Conservation (phyloP, 1,140 invertebrate species). For the Armadillidium nasatum region DNA sequence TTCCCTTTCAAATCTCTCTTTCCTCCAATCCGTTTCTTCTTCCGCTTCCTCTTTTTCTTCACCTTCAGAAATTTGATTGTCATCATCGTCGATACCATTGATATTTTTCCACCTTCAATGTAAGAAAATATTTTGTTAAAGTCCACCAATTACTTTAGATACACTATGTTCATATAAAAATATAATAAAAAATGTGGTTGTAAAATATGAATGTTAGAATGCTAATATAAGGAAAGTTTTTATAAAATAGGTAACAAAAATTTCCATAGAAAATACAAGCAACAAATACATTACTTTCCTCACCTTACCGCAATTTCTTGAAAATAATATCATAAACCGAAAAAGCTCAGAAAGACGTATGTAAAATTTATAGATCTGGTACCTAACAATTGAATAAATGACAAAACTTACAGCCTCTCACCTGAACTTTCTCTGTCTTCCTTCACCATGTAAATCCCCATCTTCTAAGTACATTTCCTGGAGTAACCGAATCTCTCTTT, state of each 20-base stretch:
- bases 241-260: too few relatives aligned
- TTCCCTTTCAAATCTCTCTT: background rate
- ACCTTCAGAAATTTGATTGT: background rate
- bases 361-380: background rate
- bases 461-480: conserved; percentile 80
- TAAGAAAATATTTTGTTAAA: too few relatives aligned
- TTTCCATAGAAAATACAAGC: too few relatives aligned
- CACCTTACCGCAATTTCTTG: too few relatives aligned
- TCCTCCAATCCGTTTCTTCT: conserved; percentile 2
- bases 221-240: too few relatives aligned
- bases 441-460: conserved; percentile 72
- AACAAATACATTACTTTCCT: too few relatives aligned
- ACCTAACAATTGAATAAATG: background rate
- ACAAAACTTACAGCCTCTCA: conserved; percentile 65
- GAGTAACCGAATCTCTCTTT: conserved; percentile 66
- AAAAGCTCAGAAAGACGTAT: too few relatives aligned
- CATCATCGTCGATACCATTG: background rate
- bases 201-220: too few relatives aligned
- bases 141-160: too few relatives aligned
- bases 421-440: conserved; percentile 68
- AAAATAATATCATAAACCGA: too few relatives aligned
- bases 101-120: background rate
- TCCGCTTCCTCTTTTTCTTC: background rate
- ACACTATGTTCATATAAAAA: too few relatives aligned
- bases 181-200: too few relatives aligned